Evolutionary conservation across 1,140 invertebrate genomes (phyloP), one percentile per base, ranked within the genome.

Genomic region (Musca vetustissima): DNA sequence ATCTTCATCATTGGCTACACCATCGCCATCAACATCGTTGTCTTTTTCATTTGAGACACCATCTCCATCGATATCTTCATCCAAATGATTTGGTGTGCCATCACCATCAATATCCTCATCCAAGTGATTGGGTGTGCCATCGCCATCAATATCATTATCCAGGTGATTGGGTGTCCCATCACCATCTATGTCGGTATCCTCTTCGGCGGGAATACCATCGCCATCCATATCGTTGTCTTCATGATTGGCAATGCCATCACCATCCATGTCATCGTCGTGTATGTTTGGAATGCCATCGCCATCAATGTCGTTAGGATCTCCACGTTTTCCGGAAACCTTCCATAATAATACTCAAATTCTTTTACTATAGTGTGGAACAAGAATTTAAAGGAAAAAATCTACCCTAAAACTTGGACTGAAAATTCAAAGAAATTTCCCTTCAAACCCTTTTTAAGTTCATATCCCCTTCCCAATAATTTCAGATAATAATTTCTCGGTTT

Each of bases 401-500:
- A 67, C 67, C 55, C 50, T 32, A 22, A 67, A 55, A 36, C 32
- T 67, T 48, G 47, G 43, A 66, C 59, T 43, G 36, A 1, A 43
- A 6, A 43, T 43, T 13, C 13, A 43, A 7, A n/a, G n/a, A n/a
- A 13, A 9, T 43, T 43, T 36, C 57, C 52, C 22, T 50, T 69
- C 13, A 48, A 50, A 47, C 72, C 68, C 14, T 55, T 67, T 57
- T 70, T 55, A n/a, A 71, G 59, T 17, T 71, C 68, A 43, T 65
- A 64, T n/a, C n/a, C n/a, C n/a, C 70, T 43, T 50, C 48, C 43
- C 15, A 77, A n/a, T n/a, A n/a, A n/a, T n/a, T 82, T 1, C 74
- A 74, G 1, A 85, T 68, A 67, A 85, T 85, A 61, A 73, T 70
- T 13, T 84, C 47, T 66, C 84, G 85, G 28, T 83, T 85, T 17